Conservation (phyloP, 2,888 invertebrate species). For the Lordiphosa fenestrarum region DNA sequence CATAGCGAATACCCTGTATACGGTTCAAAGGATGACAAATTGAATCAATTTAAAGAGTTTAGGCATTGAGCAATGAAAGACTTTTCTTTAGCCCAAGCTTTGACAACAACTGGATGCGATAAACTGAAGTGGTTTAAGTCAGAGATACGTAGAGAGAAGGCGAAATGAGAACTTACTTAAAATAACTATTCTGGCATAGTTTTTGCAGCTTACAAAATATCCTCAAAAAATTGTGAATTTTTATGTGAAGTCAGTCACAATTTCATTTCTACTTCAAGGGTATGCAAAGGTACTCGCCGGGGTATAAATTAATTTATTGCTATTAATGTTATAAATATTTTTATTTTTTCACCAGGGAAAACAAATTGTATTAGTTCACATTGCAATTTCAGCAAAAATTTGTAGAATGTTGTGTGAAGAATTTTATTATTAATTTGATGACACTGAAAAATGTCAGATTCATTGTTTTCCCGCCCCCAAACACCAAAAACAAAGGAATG, state of each 20-base stretch:
- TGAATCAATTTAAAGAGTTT: no score
- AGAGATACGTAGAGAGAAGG: no score
- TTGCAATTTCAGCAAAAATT: slow-evolving; percentile 19
- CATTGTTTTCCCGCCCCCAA: no score
- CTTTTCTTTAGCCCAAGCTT: no score
- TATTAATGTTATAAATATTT: slow-evolving; percentile 45
- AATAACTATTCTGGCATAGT: no score
- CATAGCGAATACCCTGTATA: slow-evolving; percentile 6
- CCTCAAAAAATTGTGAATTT: background rate
- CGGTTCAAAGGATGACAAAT: no score
- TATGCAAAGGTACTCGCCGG: background rate
- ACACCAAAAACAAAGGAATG: slow-evolving; percentile 52
- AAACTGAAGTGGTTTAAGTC: no score
- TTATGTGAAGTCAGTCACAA: no score
- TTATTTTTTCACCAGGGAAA: slow-evolving; percentile 18
- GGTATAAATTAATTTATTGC: slow-evolving; percentile 49
- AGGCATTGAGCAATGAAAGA: no score
- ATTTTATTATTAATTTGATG: slow-evolving; percentile 16
- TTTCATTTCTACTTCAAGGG: background rate
- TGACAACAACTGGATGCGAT: no score
- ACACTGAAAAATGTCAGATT: slow-evolving; percentile 41
- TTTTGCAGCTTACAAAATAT: background rate
- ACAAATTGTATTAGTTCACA: no score
- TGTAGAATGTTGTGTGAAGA: slow-evolving; percentile 13
- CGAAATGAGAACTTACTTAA: no score